phyloP scores from a whole-genome alignment of 2,888 invertebrate species.

The Drosophila birchii region DNA sequence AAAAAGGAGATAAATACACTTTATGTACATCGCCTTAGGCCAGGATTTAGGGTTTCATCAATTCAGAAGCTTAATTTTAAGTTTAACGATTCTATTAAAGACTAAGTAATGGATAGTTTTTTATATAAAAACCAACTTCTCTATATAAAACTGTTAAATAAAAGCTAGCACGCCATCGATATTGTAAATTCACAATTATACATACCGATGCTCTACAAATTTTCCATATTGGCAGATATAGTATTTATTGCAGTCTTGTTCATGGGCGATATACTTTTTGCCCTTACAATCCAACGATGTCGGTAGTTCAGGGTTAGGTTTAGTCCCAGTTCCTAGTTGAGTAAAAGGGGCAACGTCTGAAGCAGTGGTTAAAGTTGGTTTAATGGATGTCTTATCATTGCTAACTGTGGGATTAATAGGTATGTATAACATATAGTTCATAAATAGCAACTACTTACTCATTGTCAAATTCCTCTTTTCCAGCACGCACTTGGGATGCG shows the following conservation, averaged over 20 bases:
- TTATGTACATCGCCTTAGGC: too few relatives aligned
- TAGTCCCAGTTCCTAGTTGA: constrained; percentile 32
- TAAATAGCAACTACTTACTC: constrained; percentile 63
- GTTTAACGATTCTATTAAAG: too few relatives aligned
- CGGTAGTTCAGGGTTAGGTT: constrained; percentile 38
- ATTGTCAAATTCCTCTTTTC: constrained; percentile 83
- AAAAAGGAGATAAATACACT: too few relatives aligned
- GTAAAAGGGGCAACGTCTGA: constrained; percentile 3
- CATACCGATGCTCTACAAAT: constrained; percentile 87
- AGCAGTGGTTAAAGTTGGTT: constrained; percentile 55
- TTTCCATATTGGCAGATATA: constrained; percentile 92
- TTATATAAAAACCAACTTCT: not conserved
- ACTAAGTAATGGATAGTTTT: too few relatives aligned
- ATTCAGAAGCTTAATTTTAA: too few relatives aligned
- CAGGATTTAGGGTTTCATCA: too few relatives aligned
- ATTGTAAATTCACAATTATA: constrained; percentile 3
- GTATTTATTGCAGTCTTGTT: constrained; percentile 90
- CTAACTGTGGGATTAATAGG: constrained; percentile 53
- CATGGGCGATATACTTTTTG: constrained; percentile 87
- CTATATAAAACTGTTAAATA: not conserved
- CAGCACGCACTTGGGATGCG: constrained; percentile 88
- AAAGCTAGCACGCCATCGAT: not conserved
- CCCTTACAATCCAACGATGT: constrained; percentile 68
- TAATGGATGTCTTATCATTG: constrained; percentile 43
- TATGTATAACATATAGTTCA: not conserved